Percentiles rank a stretch among this genome's conserved stretches.
phyloP scores from a whole-genome alignment of 2,888 invertebrate genomes.

The Hirtodrosophila duncani region DNA sequence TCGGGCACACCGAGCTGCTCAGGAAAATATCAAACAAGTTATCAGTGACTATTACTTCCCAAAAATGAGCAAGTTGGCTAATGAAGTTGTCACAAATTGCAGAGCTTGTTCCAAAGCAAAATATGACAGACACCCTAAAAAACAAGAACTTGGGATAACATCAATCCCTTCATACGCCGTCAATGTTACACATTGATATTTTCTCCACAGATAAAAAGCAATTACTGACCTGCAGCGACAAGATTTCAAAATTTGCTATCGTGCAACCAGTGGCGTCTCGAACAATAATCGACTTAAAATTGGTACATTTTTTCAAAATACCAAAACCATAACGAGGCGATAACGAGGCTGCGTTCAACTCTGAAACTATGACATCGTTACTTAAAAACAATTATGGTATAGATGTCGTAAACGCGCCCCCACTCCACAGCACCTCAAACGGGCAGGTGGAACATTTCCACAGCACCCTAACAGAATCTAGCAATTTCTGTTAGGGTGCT shows the following conservation, averaged over 20 bases:
- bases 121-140: constrained; percentile 2
- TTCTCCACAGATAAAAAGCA: not conserved
- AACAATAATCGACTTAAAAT: constrained; percentile 35
- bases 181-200: not conserved
- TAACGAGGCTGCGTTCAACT: too few species aligned
- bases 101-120: constrained; percentile 3
- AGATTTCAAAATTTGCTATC: constrained; percentile 35
- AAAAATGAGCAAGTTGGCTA: constrained; percentile 19
- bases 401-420: too few species aligned
- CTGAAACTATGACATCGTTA: too few species aligned
- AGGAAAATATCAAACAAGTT: constrained; percentile 25
- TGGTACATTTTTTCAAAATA: constrained; percentile 36
- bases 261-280: constrained; percentile 36
- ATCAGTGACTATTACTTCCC: constrained; percentile 27
- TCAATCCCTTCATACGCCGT: not conserved
- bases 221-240: constrained; percentile 3
- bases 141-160: constrained; percentile 9
- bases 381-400: not conserved
- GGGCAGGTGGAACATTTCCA: too few species aligned
- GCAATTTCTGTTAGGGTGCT: too few species aligned
- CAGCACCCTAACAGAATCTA: too few species aligned
- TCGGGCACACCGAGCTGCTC: constrained; percentile 21
- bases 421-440: too few species aligned
- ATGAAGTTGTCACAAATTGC: constrained; percentile 6
- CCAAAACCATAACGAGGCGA: too few species aligned